Conservation (phyloP, 2,113 vertebrate species). For the Maccullochella peelii region DNA sequence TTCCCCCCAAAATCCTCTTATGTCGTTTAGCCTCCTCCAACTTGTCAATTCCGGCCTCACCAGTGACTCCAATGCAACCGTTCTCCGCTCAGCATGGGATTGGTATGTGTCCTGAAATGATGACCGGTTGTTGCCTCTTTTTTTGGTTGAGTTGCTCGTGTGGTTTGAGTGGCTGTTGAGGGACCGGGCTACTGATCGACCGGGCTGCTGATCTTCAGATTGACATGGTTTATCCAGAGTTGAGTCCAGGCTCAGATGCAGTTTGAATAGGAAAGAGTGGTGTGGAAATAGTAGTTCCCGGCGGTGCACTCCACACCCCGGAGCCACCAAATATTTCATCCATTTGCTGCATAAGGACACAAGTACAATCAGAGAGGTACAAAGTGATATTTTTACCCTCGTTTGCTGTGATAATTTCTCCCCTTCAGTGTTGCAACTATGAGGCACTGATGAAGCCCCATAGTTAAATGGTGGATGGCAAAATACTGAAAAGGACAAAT, state of each 20-base stretch:
- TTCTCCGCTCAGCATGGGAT: background rate
- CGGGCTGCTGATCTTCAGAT: no score
- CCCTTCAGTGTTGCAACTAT: background rate
- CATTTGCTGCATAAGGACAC: no score
- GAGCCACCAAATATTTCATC: no score
- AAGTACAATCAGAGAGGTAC: no score
- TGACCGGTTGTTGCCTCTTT: background rate
- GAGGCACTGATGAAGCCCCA: background rate
- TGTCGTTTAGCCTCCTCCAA: background rate
- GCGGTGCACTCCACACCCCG: no score
- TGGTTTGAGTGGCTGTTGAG: background rate
- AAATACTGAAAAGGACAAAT: background rate
- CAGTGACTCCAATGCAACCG: background rate
- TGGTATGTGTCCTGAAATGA: background rate
- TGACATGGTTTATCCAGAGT: no score
- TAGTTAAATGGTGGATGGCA: background rate
- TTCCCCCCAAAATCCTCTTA: background rate
- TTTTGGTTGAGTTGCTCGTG: background rate
- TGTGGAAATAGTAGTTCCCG: no score
- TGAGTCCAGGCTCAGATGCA: no score
- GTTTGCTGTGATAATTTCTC: background rate
- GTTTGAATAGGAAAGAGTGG: no score
- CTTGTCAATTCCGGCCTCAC: background rate
- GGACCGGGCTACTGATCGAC: no score
- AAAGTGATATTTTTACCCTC: no score